Percentiles rank a stretch among this genome's conserved stretches.
phyloP scores from a whole-genome alignment of 2,888 invertebrate species.

The Synanthedon andrenaeformis region DNA sequence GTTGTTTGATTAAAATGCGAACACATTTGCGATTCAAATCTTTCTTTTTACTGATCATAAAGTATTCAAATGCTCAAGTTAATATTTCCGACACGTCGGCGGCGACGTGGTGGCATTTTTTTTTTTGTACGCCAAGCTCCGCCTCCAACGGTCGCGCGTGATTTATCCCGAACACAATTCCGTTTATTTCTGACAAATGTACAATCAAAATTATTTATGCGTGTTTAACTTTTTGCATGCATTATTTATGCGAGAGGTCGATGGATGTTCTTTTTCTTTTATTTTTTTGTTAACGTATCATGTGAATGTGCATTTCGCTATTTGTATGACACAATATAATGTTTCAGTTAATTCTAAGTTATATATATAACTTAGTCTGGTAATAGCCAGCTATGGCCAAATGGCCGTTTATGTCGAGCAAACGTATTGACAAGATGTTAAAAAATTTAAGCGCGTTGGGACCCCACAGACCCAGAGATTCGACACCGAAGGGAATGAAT shows the following conservation, averaged over 20 bases:
- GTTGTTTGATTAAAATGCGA: constrained; percentile 53
- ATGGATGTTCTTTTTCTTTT: background rate
- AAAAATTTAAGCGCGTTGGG: too few species aligned
- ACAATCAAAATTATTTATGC: constrained; percentile 4
- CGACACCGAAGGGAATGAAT: too few species aligned
- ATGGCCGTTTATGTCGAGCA: too few species aligned
- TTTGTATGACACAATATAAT: too few species aligned
- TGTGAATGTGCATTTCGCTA: too few species aligned
- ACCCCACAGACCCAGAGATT: too few species aligned
- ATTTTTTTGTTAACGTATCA: too few species aligned
- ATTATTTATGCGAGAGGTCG: background rate
- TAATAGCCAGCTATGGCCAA: too few species aligned
- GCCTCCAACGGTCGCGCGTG: constrained; percentile 21
- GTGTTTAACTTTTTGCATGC: background rate
- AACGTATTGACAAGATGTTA: too few species aligned
- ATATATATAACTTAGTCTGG: too few species aligned
- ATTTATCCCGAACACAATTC: constrained; percentile 33
- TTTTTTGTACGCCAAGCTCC: constrained; percentile 8
- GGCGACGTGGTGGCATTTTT: constrained; percentile 31
- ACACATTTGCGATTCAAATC: constrained; percentile 66
- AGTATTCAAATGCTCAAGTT: constrained; percentile 63
- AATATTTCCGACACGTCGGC: constrained; percentile 62
- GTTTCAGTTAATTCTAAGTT: too few species aligned
- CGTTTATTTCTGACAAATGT: constrained; percentile 19
- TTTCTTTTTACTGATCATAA: constrained; percentile 65